Evolutionary conservation across 35 echinoderm and acorn worm genomes (phyloP), one percentile per base, ranked within the genome.

Genomic region (Hemicentrotus pulcherrimus): DNA sequence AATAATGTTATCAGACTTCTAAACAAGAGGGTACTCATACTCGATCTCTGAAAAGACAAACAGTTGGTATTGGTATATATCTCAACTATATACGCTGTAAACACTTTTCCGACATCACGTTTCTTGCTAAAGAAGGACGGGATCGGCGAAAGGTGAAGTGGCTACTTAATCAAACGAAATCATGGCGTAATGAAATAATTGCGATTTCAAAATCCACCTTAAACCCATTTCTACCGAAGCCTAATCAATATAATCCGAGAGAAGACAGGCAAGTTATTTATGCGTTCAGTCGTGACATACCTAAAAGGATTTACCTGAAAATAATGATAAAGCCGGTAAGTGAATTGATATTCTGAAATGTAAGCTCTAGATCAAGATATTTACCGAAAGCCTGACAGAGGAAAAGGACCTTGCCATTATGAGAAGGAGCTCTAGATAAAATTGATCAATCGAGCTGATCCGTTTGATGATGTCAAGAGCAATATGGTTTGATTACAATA

Each of bases 291-390:
- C 65, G 19, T 18, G 65, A 78, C 65, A 78, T n/a, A 28, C 19
- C 65, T 78, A n/a, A 78, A 78, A 78, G 65, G 65, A 78, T 78
- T 78, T 78, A 22, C 65, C 2, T 78, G 22, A 28, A 78, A 78
- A 78, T 28, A 78, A 78, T 78, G 65, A 78, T 78, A 78, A 78
- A 78, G 65, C 65, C 65, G 19, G 65, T 78, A 78, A 78, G 65
- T 78, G 65, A 78, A 78, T 19, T 71, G 61, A 71, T 71, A 71
- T 71, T 71, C 65, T 78, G 65, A n/a, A 78, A n/a, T 28, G 65
- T 78, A 78, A 78, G 65, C 65, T 28, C 15, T 78, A 28, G 65
- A 78, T 78, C 28, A 78, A 78, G 65, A 78, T 28, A n/a, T 78
- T 4, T 78, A 22, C 28, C 19, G 19, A n/a, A 12, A 55, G 50